These are phyloP conservation scores for Pyrochroa serraticornis DNA, from an alignment of 2,888 invertebrate genomes.

Conservation along the genomic window DNA sequence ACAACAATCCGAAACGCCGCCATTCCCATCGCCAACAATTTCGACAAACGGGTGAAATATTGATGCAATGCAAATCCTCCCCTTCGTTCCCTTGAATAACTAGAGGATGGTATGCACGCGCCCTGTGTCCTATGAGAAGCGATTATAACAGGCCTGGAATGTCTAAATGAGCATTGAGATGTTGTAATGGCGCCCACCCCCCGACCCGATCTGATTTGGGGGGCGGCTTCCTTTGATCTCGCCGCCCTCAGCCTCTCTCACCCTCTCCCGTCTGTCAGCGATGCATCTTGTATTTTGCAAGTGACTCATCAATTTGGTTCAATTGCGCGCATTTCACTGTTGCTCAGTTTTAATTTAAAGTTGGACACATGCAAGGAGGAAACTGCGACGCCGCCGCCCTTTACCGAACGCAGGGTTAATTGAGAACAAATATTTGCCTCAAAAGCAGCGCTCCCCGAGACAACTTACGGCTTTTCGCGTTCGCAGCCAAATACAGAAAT, in stretches of 20 bases:
- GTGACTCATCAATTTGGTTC: constrained; percentile 58
- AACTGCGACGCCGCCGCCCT: constrained; percentile 6
- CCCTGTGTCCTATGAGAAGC: constrained; percentile 27
- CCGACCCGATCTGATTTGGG: constrained; percentile 55
- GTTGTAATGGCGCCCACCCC: constrained; percentile 56
- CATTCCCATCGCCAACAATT: no score
- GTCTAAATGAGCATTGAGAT: constrained; percentile 57
- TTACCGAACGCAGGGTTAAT: constrained; percentile 20
- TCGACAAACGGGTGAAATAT: no score
- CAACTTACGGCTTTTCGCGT: background rate
- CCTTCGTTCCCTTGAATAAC: no score
- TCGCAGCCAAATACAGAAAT: constrained; percentile 16
- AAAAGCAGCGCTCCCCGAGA: no score
- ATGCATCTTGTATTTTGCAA: constrained; percentile 56
- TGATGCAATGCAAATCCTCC: no score
- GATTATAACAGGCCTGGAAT: constrained; percentile 51
- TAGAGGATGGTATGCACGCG: constrained; percentile 23
- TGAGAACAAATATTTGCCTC: constrained; percentile 30
- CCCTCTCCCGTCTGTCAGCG: constrained; percentile 41
- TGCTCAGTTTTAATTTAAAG: constrained; percentile 47
- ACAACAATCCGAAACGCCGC: no score
- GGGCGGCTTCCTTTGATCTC: constrained; percentile 69
- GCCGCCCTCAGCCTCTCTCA: constrained; percentile 57
- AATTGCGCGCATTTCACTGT: constrained; percentile 36
- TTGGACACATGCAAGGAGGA: constrained; percentile 24